Evolutionary conservation across 2,797 vertebrate species (phyloP), one percentile per base, ranked within the genome.

Genomic region (Pterois miles): DNA sequence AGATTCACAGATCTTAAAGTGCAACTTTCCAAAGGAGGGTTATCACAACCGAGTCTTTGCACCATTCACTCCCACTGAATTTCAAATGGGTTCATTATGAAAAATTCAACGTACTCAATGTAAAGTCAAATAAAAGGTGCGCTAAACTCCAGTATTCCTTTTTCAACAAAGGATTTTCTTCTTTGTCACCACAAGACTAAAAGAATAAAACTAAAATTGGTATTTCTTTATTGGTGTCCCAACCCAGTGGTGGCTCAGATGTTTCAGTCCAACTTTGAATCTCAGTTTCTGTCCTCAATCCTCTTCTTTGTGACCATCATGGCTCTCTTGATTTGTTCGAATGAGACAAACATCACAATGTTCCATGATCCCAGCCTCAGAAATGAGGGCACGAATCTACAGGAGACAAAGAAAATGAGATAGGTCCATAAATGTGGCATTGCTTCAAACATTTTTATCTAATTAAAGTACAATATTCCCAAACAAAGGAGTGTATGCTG

Each of bases 331-430:
- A 98, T 95, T 90, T 97, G 96, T 82, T 98, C 97, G 1, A 96
- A 97, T 2, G 96, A 96, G 71, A 97, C 95, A 11, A 97, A 97
- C 96, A 97, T 97, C 43, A 97, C 95, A 1, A 97, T 65, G 4
- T 97, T 97, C 96, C 97, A 97, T 0, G 96, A 97, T 31, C 95
- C 96, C 48, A 98, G 86, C 74, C 97, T 90, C 82, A 97, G 90
- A 76, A 97, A 97, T 0, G 97, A 97, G 0, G 97, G 96, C 12
- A 96, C 88, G 50, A 97, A 96, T 60, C 97, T 98, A 56, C 33
- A 80, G 65, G 60, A 74, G n/a, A 36, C 0, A 67, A 13, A 80
- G 13, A 59, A 16, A 67, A 36, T 1, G 1, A 48, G 43, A 5
- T 20, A 13, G 2, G 3, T 14, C 48, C 34, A 33, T 10, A n/a